Evolutionary conservation across 2,797 vertebrate species (phyloP).

Genomic region (Emys orbicularis): DNA sequence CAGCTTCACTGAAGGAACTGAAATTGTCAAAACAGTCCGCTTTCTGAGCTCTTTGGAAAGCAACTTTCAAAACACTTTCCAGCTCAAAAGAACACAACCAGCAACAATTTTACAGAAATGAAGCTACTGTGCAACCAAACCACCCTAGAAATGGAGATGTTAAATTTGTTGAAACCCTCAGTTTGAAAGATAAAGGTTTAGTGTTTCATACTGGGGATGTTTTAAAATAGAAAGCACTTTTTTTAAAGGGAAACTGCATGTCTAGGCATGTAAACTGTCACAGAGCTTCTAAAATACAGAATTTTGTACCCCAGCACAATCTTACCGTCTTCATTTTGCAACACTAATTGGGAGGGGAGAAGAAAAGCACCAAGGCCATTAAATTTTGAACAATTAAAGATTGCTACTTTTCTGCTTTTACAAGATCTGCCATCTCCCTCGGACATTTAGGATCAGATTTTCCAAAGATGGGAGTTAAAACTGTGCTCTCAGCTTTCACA

Average conservation of each 20-base stretch:
- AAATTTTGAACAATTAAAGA: not conserved
- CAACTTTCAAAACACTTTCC: not conserved
- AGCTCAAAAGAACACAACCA: not conserved
- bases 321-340: not conserved
- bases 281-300: not conserved
- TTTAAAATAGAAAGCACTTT: not conserved
- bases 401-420: not conserved
- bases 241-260: not conserved
- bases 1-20: not conserved
- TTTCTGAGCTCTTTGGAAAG: not conserved
- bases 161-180: not conserved
- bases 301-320: not conserved
- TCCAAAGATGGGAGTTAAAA: not conserved
- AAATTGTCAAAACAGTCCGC: not conserved
- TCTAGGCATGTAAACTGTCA: not conserved
- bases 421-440: not conserved
- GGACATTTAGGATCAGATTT: not conserved
- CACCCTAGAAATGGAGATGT: not conserved
- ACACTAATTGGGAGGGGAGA: not conserved
- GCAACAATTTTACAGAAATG: not conserved
- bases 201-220: not conserved
- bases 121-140: not conserved
- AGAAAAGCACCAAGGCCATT: not conserved
- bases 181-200: fast-evolving
- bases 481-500: not conserved